Percentiles rank a stretch among this genome's conserved stretches.
Evolutionary conservation across 2,113 vertebrate genomes (phyloP).

Genomic region (Bettongia penicillata): DNA sequence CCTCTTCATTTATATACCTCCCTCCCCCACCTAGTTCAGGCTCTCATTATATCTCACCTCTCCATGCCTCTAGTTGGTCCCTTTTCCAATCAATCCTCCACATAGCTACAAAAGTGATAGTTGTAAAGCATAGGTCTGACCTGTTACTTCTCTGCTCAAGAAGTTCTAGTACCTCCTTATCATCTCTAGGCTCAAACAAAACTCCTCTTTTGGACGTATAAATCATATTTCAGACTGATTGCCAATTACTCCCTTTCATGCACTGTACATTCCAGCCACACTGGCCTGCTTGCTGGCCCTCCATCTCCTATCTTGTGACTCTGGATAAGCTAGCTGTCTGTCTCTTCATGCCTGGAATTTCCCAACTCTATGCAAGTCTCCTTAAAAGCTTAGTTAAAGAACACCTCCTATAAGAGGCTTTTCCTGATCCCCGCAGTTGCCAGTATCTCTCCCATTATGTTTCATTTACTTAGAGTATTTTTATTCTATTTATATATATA

Average conservation of each 20-base stretch:
- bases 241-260: background rate
- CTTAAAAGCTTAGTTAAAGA: background rate
- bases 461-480: background rate
- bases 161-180: too few species aligned
- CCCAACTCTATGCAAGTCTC: background rate
- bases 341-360: background rate
- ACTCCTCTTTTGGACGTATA: too few species aligned
- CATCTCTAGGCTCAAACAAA: too few species aligned
- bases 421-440: background rate
- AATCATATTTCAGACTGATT: background rate
- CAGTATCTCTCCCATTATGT: background rate
- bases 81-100: too few species aligned
- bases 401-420: background rate
- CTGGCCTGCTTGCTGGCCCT: background rate
- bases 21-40: too few species aligned
- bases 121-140: too few species aligned
- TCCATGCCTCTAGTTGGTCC: too few species aligned
- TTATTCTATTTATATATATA: background rate
- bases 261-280: background rate
- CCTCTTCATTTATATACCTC: too few species aligned
- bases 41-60: too few species aligned
- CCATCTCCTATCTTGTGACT: background rate
- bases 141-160: too few species aligned
- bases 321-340: background rate
- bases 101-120: too few species aligned